Base-by-base conservation (phyloP, 2,888 invertebrate genomes). In the Thymelicus lineola region DNA sequence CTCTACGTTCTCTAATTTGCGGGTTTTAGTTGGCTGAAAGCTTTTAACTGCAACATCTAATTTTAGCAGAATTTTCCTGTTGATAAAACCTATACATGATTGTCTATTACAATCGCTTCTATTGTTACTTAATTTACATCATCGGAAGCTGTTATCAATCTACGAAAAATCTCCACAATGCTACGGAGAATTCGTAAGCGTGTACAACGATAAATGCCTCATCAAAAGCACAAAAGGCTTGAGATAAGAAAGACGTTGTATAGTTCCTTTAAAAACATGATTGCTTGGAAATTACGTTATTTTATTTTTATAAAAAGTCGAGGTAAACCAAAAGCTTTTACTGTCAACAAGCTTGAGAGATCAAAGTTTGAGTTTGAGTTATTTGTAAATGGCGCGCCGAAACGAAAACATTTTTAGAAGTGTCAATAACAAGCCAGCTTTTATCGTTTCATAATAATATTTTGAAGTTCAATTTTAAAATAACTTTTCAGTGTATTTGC, bases 361-460 rank as follows among this genome's bases (percentile, higher is more conserved):
- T 20, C 28, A 55, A 55, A 55, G 55, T 55, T 55, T 28, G 28
- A 12, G 28, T 20, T 38, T 28, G 10, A 28, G 12, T 28, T 55
- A 20, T 55, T 28, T 55, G 6, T 20, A 28, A 55, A 55, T 55
- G 28, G 17, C 12, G 48, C 15, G 48, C 0, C 48, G 48, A 50
- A 50, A 50, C 48, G 48, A 50, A 50, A 50, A 50, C 48, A 17
- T 15, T 50, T 50, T 50, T 12, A 50, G 17, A 50, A 50, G 48
- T 50, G 48, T 50, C 15, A 50, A 50, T 50, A 50, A 50, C 48
- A 50, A 50, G n/a, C 17, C 48, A 15, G 15, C 9, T 50, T 50
- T 50, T 50, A 50, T 50, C 48, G 48, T 17, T 50, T 50, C 15
- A 50, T 17, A 50, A 15, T 50, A 50, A 38, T 17, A 7, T 17